These are phyloP conservation scores for Stichopus horrens DNA, from an alignment of 53 echinoderm and acorn worm genomes.

Conservation along the genomic window DNA sequence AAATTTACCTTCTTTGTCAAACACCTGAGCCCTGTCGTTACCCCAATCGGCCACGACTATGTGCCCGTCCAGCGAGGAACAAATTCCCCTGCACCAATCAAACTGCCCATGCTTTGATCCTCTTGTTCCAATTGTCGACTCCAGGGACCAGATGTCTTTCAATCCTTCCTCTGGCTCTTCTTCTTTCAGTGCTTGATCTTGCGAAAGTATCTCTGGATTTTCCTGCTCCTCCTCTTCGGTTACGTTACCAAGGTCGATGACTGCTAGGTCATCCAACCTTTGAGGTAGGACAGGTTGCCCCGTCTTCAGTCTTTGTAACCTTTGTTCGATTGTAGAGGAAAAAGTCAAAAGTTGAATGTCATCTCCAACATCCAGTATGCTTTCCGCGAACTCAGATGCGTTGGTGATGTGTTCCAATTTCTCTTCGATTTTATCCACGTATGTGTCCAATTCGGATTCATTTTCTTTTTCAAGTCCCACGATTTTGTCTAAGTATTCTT, in stretches of 20 bases:
- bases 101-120: constrained; percentile 77
- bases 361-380: constrained; percentile 73
- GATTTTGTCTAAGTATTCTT: constrained; percentile 70
- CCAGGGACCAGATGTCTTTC: constrained; percentile 68
- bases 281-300: constrained; percentile 63
- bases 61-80: constrained; percentile 72
- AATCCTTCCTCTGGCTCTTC: constrained; percentile 54
- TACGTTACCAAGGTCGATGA: constrained; percentile 69
- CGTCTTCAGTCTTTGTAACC: constrained; percentile 57
- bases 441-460: constrained; percentile 53
- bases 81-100: constrained; percentile 86
- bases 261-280: constrained; percentile 54
- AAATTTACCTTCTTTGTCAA: constrained; percentile 68
- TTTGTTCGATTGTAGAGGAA: constrained; percentile 51
- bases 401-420: constrained; percentile 70
- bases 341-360: constrained; percentile 72
- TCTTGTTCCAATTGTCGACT: constrained; percentile 65
- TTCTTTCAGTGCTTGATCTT: constrained; percentile 24
- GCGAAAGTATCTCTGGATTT: constrained; percentile 25
- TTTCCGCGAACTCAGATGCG: constrained; percentile 81
- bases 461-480: constrained; percentile 55
- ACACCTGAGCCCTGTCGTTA: constrained; percentile 85
- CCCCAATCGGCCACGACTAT: constrained; percentile 91
- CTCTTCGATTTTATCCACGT: constrained; percentile 68
- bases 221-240: constrained; percentile 48